Evolutionary conservation across 2,113 vertebrate species (phyloP), one percentile per base, ranked within the genome.

Genomic region (Ceyx cyanopectus): DNA sequence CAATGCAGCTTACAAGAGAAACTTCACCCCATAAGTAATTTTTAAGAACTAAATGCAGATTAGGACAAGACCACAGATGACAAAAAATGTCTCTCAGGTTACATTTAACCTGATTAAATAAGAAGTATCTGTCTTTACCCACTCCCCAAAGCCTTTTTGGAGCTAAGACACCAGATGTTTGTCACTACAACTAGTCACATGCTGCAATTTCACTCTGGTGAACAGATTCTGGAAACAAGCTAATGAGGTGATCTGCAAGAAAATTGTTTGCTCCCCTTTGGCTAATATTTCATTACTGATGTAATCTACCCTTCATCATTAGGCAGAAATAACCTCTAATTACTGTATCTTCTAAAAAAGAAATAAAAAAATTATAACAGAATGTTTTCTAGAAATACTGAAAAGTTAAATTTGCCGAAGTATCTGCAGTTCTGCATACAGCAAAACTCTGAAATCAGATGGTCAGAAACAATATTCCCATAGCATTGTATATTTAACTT

Each of bases 111-210:
- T 95, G 94, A 96, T 94, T 84, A 92, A 97, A 95, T 85, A 85
- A 91, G 91, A 95, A 73, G 43, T 90, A 34, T 93, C 97, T 95
- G 63, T 90, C 90, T 95, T 92, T 92, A 81, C 19, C 85, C 79
- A 82, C 70, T 98, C 98, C 97, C 97, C 76, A 84, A 95, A 96
- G 97, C 94, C 97, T 97, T 98, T 97, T 97, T 97, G 91, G 96
- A 97, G 95, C 75, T 95, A 87, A 95, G 95, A 94, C 87, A 98
- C 95, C 98, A 99, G 98, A 98, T 98, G 98, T 98, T 96, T 97
- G 95, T 97, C 98, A 98, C 97, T 96, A 91, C 93, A 88, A 89
- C 74, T 94, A 91, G 95, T 97, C 97, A 96, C 62, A 53, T 94
- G 94, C 92, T 77, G 90, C 58, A 61, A 65, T 96, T 97, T 94